phyloP scores from a whole-genome alignment of 2,113 vertebrate species.

The Athene noctua region DNA sequence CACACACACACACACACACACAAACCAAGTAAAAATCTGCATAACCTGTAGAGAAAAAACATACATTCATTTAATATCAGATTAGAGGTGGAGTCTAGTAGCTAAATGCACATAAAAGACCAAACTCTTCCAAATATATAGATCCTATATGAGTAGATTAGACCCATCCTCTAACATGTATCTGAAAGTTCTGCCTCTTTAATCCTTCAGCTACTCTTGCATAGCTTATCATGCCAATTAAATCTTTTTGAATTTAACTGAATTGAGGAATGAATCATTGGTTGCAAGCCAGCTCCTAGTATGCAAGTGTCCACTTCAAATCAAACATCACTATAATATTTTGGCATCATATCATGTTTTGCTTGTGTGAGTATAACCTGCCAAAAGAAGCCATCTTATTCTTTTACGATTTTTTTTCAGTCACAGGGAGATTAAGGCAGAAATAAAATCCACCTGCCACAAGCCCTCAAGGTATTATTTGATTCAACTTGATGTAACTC shows the following conservation, averaged over 20 bases:
- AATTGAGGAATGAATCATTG: background rate
- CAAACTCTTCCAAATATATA: background rate
- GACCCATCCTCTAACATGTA: background rate
- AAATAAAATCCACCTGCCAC: background rate
- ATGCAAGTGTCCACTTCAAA: conserved; percentile 24
- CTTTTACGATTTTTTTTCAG: background rate
- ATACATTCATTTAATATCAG: background rate
- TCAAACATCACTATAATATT: background rate
- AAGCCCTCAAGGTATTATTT: background rate
- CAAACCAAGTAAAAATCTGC: background rate
- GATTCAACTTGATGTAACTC: background rate
- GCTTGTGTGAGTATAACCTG: background rate
- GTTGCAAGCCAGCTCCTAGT: background rate
- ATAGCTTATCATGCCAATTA: background rate
- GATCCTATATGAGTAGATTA: background rate
- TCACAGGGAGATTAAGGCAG: background rate
- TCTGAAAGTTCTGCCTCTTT: background rate
- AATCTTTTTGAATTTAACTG: background rate
- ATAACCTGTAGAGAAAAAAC: background rate
- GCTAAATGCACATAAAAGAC: background rate
- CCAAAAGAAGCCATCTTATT: background rate
- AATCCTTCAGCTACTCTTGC: background rate
- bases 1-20: background rate
- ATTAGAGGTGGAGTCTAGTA: background rate
- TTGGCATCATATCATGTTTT: background rate